Evolutionary conservation across 2,888 invertebrate genomes (phyloP), one percentile per base, ranked within the genome.

Genomic region (Xylocampa areola): DNA sequence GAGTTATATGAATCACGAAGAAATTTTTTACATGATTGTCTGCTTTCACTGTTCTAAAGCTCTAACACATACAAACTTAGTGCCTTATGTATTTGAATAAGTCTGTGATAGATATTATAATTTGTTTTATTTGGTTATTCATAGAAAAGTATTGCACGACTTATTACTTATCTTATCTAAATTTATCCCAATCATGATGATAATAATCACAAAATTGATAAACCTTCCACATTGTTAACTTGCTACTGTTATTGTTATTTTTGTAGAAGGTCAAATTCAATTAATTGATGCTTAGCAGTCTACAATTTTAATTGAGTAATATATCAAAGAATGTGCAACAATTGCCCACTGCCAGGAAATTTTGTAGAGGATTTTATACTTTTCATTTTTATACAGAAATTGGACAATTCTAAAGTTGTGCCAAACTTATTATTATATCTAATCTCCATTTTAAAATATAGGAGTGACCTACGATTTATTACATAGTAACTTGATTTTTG

Each of bases 1-100:
- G 55, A 74, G 55, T 64, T 55, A 50, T 68, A 16, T 45, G 25
- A 49, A 48, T 4, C 30, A 35, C 51, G 53, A 39, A 47, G 21
- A 54, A 57, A 52, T 59, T 33, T 35, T 59, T 35, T 51, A 50
- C 64, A 52, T 55, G 53, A 57, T 57, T 47, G 39, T 50, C 27
- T 53, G 61, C 71, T 78, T 78, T 80, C 74, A 73, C 73, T 68
- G 37, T 25, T 63, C 40, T 53, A 44, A 45, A 62, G 61, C 41
- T 73, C 59, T 73, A 70, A 65, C 67, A 74, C 71, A 60, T 65
- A 63, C 71, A 54, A 79, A 77, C 64, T 68, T 77, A 79, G 89
- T 89, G 89, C 89, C 89, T 89, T 89, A 88, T 70, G 72, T 77
- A 82, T 82, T 80, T 75, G 53, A 76, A 76, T 79, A 78, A 79